A percentile compares a stretch with the other conserved stretches of the same genome.
These are phyloP conservation scores for Meandrusa payeni DNA, from an alignment of 2,888 invertebrate species.

Conservation along the genomic window DNA sequence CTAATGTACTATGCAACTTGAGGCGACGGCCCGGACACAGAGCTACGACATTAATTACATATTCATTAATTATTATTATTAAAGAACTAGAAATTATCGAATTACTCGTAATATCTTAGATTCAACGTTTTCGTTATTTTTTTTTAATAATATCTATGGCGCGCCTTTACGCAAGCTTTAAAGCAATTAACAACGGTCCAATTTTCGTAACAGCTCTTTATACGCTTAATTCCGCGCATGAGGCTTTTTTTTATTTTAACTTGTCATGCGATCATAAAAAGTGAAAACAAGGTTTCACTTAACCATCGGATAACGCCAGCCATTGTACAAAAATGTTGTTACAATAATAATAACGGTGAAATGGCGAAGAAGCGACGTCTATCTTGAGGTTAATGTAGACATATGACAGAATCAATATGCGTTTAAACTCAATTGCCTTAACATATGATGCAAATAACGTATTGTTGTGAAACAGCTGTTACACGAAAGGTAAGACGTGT, in stretches of 20 bases:
- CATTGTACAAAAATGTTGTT: too few relatives aligned
- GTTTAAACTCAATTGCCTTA: background rate
- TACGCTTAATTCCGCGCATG: slow-evolving; percentile 49
- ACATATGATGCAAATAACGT: background rate
- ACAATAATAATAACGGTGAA: slow-evolving; percentile 12
- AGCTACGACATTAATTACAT: too few relatives aligned
- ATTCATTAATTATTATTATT: too few relatives aligned
- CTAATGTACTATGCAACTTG: too few relatives aligned
- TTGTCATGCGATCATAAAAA: slow-evolving; percentile 67
- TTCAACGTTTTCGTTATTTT: too few relatives aligned
- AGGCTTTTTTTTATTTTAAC: slow-evolving; percentile 44
- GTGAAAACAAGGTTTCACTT: slow-evolving; percentile 67
- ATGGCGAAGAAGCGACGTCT: background rate
- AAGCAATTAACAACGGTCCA: slow-evolving; percentile 31
- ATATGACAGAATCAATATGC: slow-evolving; percentile 3
- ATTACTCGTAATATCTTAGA: too few relatives aligned
- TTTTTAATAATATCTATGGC: too few relatives aligned
- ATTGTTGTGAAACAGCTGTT: background rate
- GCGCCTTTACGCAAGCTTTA: slow-evolving; percentile 19
- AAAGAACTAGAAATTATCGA: too few relatives aligned
- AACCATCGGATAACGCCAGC: slow-evolving; percentile 26
- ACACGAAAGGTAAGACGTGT: background rate
- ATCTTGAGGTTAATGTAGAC: slow-evolving; percentile 5
- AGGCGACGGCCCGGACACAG: too few relatives aligned
- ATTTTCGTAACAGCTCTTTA: slow-evolving; percentile 37